Percentiles rank a stretch among this genome's conserved stretches.
These are phyloP conservation scores for Danio choprae DNA, from an alignment of 2,797 vertebrate species.

Conservation along the genomic window DNA sequence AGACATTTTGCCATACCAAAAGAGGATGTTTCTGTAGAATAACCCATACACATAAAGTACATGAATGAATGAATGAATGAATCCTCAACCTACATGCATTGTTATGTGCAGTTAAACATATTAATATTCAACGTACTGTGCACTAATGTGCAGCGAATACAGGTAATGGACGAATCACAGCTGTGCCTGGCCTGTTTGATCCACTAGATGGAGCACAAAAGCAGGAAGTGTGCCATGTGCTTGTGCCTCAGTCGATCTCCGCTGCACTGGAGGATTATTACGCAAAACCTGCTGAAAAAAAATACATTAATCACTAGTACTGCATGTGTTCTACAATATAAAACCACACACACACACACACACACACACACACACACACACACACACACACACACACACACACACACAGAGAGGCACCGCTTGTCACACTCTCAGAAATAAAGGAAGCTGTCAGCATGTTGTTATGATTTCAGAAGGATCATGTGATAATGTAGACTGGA, in stretches of 20 bases:
- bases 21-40: too few species aligned
- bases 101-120: background rate
- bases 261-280: constrained; percentile 47
- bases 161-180: background rate
- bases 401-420: too few species aligned
- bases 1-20: too few species aligned
- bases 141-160: background rate
- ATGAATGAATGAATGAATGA: too few species aligned
- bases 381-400: background rate
- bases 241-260: constrained; percentile 43
- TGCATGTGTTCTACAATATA: constrained; percentile 12
- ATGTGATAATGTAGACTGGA: too few species aligned
- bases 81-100: background rate
- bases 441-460: too few species aligned
- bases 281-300: constrained; percentile 37
- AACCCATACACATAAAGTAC: too few species aligned
- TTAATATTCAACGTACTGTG: background rate
- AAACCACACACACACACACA: background rate
- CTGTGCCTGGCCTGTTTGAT: background rate
- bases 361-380: background rate
- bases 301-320: constrained; percentile 33
- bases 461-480: too few species aligned
- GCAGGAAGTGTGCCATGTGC: constrained; percentile 43
- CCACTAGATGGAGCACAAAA: constrained; percentile 63
- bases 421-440: too few species aligned